Evolutionary conservation across 2,797 vertebrate species (phyloP), one percentile per base, ranked within the genome.

Genomic region (Hoplostethus atlanticus): DNA sequence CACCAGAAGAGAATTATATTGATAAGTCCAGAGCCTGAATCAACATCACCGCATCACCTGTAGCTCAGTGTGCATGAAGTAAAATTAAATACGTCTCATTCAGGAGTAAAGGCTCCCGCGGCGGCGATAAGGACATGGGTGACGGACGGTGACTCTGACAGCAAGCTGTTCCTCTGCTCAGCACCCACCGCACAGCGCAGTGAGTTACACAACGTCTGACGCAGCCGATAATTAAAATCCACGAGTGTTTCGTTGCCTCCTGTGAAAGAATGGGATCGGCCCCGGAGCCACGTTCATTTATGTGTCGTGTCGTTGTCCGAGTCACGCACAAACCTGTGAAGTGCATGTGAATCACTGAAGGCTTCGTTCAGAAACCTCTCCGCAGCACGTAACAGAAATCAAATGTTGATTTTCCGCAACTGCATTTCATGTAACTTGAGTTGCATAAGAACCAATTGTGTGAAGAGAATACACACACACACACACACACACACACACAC

Each of bases 361-460:
- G 51, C 34, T 59, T 10, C 36, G 51, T 46, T 64, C 57, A 50
- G 30, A 11, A n/a, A 25, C 25, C 1, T 68, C 21, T 65, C 34
- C 44, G n/a, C 38, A 25, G 34, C 21, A 42, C 4, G 0, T 10
- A 11, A 11, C 42, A 48, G 21, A 21, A 21, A 21, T 21, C 21
- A 21, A 21, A 21, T 21, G 21, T 21, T 21, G 21, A 21, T 21
- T 64, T 48, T 65, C 57, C 57, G 44, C 44, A 66, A 71, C 54
- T 60, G 56, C 57, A 25, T 77, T 77, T 83, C 72, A 77, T 61
- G 42, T 53, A 73, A 84, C 36, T 53, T 0, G 1, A 57, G 75
- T 79, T 79, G 34, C 72, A 5, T 71, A 83, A 86, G 7, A 44
- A 9, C n/a, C 60, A 12, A 47, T 69, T 63, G 65, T 69, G 73